A percentile compares a stretch with the other conserved stretches of the same genome.
These are phyloP conservation scores for Probaryconus sp. DNA, from an alignment of 1,140 invertebrate genomes.

Conservation along the genomic window DNA sequence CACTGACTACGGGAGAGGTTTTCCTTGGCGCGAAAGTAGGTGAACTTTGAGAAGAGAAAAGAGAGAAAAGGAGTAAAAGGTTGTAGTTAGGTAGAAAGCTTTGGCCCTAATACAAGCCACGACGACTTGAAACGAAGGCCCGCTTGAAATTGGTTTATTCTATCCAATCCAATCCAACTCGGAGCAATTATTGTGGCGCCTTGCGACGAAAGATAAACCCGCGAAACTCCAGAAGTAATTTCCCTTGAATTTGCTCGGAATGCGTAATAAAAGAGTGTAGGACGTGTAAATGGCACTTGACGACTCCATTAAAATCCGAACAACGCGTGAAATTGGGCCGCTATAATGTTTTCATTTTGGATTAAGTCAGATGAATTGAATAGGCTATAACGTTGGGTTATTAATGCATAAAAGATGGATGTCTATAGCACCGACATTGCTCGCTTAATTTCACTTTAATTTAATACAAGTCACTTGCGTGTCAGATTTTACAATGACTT, in stretches of 20 bases:
- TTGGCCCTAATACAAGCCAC: not conserved
- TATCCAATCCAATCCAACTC: slow-evolving; percentile 36
- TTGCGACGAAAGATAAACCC: slow-evolving; percentile 47
- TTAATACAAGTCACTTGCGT: too few relatives aligned
- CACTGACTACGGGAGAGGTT: slow-evolving; percentile 11
- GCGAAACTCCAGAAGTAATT: slow-evolving; percentile 31
- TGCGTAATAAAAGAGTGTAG: slow-evolving; percentile 48
- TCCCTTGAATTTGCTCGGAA: slow-evolving; percentile 27
- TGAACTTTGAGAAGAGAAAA: not conserved
- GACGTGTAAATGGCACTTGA: slow-evolving; percentile 36
- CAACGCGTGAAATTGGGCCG: slow-evolving; percentile 23
- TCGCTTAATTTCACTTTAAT: too few relatives aligned
- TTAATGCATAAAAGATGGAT: too few relatives aligned
- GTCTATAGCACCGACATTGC: too few relatives aligned
- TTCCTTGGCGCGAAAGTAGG: slow-evolving; percentile 11
- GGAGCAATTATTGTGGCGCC: slow-evolving; percentile 42
- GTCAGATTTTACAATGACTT: too few relatives aligned
- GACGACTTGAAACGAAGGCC: not conserved
- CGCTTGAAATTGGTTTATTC: slow-evolving; percentile 40
- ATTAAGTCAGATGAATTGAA: not conserved
- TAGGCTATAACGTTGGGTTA: too few relatives aligned
- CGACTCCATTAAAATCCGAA: slow-evolving; percentile 29
- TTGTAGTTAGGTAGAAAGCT: slow-evolving; percentile 10
- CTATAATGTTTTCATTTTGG: slow-evolving; percentile 23
- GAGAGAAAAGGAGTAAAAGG: slow-evolving; percentile 3